These are phyloP conservation scores for Yponomeuta malinellus DNA, from an alignment of 2,888 invertebrate genomes.

Conservation along the genomic window DNA sequence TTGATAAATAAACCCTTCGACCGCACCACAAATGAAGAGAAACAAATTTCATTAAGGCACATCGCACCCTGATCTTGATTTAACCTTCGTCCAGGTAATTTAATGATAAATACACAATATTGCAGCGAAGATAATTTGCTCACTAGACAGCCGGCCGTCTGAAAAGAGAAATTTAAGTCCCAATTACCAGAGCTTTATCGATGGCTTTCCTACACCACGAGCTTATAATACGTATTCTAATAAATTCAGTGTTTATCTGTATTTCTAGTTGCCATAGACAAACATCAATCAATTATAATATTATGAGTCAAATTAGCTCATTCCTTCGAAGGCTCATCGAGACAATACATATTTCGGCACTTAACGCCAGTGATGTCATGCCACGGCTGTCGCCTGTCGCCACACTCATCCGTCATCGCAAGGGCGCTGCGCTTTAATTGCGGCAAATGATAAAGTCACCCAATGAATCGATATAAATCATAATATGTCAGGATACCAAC, in stretches of 20 bases:
- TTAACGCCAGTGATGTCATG: conserved; percentile 63
- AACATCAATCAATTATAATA: not conserved
- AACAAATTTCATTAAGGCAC: conserved; percentile 22
- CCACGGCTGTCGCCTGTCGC: conserved; percentile 30
- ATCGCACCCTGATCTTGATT: conserved; percentile 28
- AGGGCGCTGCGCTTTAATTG: conserved; percentile 19
- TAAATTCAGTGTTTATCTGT: too few species aligned
- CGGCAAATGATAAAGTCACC: conserved; percentile 62
- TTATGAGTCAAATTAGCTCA: not conserved
- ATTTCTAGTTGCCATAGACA: not conserved
- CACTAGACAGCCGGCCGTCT: conserved; percentile 30
- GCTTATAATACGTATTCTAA: too few species aligned
- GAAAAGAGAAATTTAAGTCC: conserved; percentile 45
- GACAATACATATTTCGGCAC: conserved; percentile 64
- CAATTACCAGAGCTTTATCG: conserved; percentile 39
- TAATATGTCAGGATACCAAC: not conserved
- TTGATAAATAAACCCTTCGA: not conserved
- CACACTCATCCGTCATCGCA: conserved; percentile 39
- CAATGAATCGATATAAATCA: conserved; percentile 35
- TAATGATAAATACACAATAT: conserved; percentile 36
- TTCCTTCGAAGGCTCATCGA: conserved; percentile 1
- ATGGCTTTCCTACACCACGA: conserved; percentile 14
- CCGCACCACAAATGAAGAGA: not conserved
- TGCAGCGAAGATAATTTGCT: conserved; percentile 39
- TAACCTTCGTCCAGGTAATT: conserved; percentile 34